Percentiles rank a stretch among this genome's conserved stretches.
These are phyloP conservation scores for Poecilus cupreus DNA, from an alignment of 2,888 invertebrate genomes.

Conservation along the genomic window DNA sequence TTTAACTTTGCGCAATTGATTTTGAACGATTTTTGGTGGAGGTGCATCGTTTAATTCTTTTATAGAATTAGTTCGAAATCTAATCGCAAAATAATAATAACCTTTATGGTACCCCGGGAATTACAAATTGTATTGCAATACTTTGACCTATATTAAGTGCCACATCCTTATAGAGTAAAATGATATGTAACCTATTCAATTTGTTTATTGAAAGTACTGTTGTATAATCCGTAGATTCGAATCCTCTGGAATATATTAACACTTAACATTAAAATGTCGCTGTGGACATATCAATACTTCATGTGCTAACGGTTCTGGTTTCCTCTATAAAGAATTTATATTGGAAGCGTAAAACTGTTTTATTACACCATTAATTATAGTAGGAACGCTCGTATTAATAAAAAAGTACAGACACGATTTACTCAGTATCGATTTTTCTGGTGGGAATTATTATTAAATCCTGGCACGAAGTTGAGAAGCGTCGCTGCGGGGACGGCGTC, in stretches of 20 bases:
- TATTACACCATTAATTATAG: conserved; percentile 55
- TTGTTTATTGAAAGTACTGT: no score
- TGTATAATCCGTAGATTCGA: no score
- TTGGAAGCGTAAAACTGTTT: conserved; percentile 52
- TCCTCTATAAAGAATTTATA: conserved; percentile 51
- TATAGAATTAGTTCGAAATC: no score
- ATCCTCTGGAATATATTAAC: background rate
- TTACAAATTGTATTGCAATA: no score
- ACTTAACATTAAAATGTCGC: conserved; percentile 24
- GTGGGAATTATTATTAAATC: conserved; percentile 57
- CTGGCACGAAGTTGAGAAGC: conserved; percentile 53
- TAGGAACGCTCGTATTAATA: conserved; percentile 50
- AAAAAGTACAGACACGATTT: conserved; percentile 55
- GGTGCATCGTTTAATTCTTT: no score
- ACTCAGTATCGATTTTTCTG: conserved; percentile 54
- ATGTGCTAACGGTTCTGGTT: conserved; percentile 1
- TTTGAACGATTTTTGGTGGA: no score
- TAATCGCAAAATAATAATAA: no score
- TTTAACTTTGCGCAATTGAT: no score
- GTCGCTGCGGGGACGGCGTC: conserved; percentile 24
- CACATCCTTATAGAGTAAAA: no score
- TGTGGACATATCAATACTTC: conserved; percentile 27
- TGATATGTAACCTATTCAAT: no score
- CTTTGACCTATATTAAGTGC: no score
- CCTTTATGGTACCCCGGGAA: no score